Evolutionary conservation across 2,888 invertebrate species (phyloP).

Genomic region (Furcula furcula): DNA sequence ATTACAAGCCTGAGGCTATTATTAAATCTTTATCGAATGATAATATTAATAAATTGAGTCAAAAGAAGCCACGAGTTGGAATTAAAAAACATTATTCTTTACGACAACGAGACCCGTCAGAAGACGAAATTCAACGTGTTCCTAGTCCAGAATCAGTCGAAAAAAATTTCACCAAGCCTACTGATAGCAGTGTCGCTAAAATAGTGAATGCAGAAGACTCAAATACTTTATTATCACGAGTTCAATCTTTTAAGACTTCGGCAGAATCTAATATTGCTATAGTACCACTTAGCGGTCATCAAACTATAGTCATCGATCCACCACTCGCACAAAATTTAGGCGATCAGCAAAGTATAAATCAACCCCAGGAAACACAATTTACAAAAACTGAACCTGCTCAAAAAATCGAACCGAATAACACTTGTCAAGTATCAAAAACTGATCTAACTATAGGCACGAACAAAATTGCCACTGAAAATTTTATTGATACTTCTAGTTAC

Average conservation of each 20-base stretch:
- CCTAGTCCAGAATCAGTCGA: slow-evolving; percentile 66
- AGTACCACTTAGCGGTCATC: slow-evolving; percentile 75
- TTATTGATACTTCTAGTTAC: slow-evolving; percentile 56
- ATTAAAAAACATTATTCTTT: slow-evolving; percentile 76
- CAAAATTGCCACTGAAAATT: slow-evolving; percentile 30
- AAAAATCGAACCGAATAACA: slow-evolving; percentile 14
- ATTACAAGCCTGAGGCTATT: slow-evolving; percentile 53
- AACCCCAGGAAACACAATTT: slow-evolving; percentile 18
- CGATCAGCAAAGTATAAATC: slow-evolving; percentile 14
- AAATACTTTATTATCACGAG: slow-evolving; percentile 63
- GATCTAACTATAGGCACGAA: slow-evolving; percentile 35
- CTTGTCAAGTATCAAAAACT: slow-evolving; percentile 15
- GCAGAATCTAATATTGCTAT: slow-evolving; percentile 73
- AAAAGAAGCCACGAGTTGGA: slow-evolving; percentile 47
- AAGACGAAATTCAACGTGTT: slow-evolving; percentile 56
- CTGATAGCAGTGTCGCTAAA: slow-evolving; percentile 19
- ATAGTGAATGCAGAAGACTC: slow-evolving; percentile 38
- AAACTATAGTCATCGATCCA: slow-evolving; percentile 77
- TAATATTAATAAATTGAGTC: slow-evolving; percentile 50
- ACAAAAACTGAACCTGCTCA: slow-evolving; percentile 18
- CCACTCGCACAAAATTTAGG: slow-evolving; percentile 50
- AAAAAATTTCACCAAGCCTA: slow-evolving; percentile 37
- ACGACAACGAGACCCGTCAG: slow-evolving; percentile 70
- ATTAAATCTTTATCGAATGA: slow-evolving; percentile 69
- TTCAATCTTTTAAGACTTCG: slow-evolving; percentile 73